Percentiles rank a stretch among this genome's conserved stretches.
phyloP scores from a whole-genome alignment of 2,113 vertebrate species.

The Leptodactylus fuscus region DNA sequence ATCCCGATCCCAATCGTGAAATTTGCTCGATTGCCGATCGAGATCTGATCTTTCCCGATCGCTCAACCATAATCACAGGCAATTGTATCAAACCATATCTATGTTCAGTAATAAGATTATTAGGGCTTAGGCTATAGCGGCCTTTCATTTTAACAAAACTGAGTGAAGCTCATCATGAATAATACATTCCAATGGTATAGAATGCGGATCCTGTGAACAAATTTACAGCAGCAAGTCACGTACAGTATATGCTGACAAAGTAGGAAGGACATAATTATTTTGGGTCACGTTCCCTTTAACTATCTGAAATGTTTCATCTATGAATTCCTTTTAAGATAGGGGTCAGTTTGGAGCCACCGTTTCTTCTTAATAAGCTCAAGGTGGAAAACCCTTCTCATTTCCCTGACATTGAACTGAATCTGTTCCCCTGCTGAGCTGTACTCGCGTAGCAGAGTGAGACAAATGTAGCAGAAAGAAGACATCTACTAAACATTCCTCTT shows the following conservation, averaged over 20 bases:
- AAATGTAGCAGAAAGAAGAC: conserved; percentile 4
- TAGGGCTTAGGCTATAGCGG: too few species aligned
- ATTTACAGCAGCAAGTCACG: neutral
- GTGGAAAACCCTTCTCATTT: neutral
- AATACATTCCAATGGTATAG: neutral
- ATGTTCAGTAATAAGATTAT: too few species aligned
- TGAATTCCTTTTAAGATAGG: neutral
- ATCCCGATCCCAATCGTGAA: too few species aligned
- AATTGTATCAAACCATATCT: too few species aligned
- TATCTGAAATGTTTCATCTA: neutral
- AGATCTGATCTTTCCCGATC: too few species aligned
- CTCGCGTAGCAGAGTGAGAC: neutral
- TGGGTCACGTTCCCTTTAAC: neutral
- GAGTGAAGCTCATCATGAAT: too few species aligned
- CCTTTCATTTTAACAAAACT: too few species aligned
- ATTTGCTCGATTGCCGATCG: too few species aligned
- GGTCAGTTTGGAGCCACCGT: neutral
- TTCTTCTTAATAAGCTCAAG: neutral
- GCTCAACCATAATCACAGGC: too few species aligned
- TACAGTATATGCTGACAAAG: neutral
- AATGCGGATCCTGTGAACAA: too few species aligned
- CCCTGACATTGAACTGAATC: neutral
- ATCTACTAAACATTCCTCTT: neutral
- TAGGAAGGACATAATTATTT: too few species aligned
- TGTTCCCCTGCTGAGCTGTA: neutral